Percentiles rank a stretch among this genome's conserved stretches.
phyloP scores from a whole-genome alignment of 2,113 vertebrate genomes.

The Clarias magur region DNA sequence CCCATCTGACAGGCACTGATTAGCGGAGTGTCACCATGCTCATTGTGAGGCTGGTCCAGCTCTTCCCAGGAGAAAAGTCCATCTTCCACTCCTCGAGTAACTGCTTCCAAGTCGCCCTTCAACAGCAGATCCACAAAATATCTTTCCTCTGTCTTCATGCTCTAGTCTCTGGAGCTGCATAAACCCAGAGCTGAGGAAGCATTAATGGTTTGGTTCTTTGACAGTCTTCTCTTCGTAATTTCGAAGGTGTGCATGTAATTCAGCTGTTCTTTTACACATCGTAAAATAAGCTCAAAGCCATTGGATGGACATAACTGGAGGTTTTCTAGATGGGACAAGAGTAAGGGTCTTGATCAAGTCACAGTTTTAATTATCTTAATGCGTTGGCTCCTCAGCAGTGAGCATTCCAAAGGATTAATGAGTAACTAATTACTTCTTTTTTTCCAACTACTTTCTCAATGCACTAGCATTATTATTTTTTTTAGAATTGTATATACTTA shows the following conservation, averaged over 20 bases:
- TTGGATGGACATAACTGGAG: not conserved
- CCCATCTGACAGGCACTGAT: conserved; percentile 59
- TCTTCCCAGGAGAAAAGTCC: conserved; percentile 44
- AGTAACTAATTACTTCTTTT: not conserved
- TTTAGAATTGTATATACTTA: not conserved
- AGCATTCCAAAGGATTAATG: conserved; percentile 7
- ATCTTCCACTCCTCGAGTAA: conserved; percentile 24
- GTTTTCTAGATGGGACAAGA: not conserved
- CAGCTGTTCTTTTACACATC: not conserved
- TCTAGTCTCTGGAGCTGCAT: not conserved
- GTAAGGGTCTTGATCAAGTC: not conserved
- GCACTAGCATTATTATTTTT: not conserved
- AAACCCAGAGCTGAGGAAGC: not conserved
- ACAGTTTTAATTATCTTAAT: not conserved
- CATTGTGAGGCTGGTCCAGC: conserved; percentile 37
- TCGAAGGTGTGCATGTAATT: not conserved
- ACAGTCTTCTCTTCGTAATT: not conserved
- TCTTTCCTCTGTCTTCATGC: conserved; percentile 52
- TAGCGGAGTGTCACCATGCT: conserved; percentile 53
- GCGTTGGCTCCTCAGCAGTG: not conserved
- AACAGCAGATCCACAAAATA: conserved; percentile 37
- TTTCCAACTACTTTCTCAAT: not conserved
- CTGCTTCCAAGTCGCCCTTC: conserved; percentile 50
- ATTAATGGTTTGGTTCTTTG: not conserved
- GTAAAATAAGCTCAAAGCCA: not conserved